Conservation (phyloP, 1,140 invertebrate species). For the Seison nebaliae region DNA sequence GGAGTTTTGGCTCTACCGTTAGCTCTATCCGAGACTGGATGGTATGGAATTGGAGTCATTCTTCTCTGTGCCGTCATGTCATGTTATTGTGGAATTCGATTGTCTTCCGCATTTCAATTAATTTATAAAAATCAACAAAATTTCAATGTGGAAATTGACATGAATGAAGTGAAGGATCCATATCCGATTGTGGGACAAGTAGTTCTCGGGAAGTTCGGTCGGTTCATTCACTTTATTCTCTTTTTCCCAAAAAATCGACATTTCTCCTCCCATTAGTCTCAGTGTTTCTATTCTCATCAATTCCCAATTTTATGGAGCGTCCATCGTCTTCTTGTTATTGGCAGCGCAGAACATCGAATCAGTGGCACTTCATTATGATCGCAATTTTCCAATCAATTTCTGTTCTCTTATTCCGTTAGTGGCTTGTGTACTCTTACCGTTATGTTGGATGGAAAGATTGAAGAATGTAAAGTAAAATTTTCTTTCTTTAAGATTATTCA, state of each 20-base stretch:
- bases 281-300: constrained; percentile 1
- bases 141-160: no score
- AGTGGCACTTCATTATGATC: constrained; percentile 34
- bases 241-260: constrained; percentile 1
- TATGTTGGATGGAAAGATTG: no score
- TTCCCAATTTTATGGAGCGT: no score
- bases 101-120: constrained; percentile 43
- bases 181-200: constrained; percentile 40
- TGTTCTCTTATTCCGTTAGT: constrained; percentile 41
- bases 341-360: constrained; percentile 32
- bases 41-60: constrained; percentile 36
- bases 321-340: constrained; percentile 41
- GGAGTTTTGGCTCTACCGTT: constrained; percentile 42
- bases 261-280: not conserved
- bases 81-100: constrained; percentile 31
- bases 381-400: constrained; percentile 18
- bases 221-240: not conserved
- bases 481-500: not conserved
- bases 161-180: constrained; percentile 33
- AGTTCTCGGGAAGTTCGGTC: constrained; percentile 34
- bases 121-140: constrained; percentile 38
- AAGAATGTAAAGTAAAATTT: constrained; percentile 6
- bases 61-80: constrained; percentile 35
- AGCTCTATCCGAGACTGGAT: constrained; percentile 39
- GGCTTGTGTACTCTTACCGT: constrained; percentile 21